Evolutionary conservation across 1,140 invertebrate species (phyloP), one percentile per base, ranked within the genome.

Genomic region (Meloidogyne hapla): DNA sequence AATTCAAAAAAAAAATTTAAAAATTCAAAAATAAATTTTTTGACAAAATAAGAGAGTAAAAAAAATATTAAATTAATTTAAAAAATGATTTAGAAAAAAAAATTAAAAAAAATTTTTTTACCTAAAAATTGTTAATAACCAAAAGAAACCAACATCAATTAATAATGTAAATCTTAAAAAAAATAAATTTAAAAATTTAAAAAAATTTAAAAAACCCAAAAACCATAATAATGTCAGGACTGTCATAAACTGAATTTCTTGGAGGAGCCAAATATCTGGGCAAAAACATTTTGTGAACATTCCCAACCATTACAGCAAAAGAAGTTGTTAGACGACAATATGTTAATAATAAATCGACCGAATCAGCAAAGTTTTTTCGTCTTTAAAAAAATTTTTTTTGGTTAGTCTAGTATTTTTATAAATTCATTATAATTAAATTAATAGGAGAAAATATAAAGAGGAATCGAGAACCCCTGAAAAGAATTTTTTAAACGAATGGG

Each of bases 241-340:
- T 83, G 25, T 80, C 79, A 64, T 82, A 77, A 33, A 84, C 23
- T 40, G 80, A 28, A 23, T 82, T 9, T 15, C 66, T 45, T 25
- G 80, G 74, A 67, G 56, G 21, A 26, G 69, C 28, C 15, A 77
- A 77, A 62, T 80, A 80, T n/a, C 42, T 21, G 26, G 80, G 82
- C n/a, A 81, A 26, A 62, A 81, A 83, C 25, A 63, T 82, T 69
- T 84, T 83, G 69, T 84, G 80, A 13, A 84, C 38, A 62, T 81
- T 83, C 15, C 80, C 80, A n/a, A 84, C 82, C 48, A 81, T 38
- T 25, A 81, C 83, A 40, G 80, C 80, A 62, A 81, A 84, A 13
- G 80, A 73, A 15, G 79, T 81, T 23, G 82, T 67, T 26, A 77
- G 15, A 18, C 76, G 42, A 9, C 70, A 73, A 64, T 73, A 73